Conservation (phyloP, 2,888 invertebrate genomes). For the Yponomeuta sedellus region DNA sequence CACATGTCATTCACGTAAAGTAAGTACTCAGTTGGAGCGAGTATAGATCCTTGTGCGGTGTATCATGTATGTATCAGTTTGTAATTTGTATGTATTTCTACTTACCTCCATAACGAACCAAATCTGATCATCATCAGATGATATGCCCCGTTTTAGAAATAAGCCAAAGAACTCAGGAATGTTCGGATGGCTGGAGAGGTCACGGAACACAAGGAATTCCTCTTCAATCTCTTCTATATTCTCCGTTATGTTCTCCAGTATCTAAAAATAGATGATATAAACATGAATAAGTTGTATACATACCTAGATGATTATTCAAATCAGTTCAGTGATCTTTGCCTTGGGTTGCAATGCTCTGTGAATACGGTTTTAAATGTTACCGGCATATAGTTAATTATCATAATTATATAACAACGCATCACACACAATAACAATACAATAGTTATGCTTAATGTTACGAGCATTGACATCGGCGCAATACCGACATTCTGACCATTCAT, state of each 20-base stretch:
- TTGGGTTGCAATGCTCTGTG: neutral
- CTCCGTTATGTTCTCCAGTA: conserved; percentile 86
- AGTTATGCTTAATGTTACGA: conserved; percentile 20
- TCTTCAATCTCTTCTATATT: conserved; percentile 90
- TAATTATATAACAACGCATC: conserved; percentile 3
- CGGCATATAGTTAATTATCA: neutral
- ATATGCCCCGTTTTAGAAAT: conserved; percentile 79
- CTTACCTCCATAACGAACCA: conserved; percentile 91
- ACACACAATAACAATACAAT: neutral
- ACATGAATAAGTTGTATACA: neutral
- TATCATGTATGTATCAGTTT: too few relatives aligned
- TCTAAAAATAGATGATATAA: conserved; percentile 44
- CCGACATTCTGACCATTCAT: conserved; percentile 36
- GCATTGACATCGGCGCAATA: conserved; percentile 42
- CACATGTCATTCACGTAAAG: too few relatives aligned
- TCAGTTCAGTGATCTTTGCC: neutral
- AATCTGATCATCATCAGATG: conserved; percentile 83
- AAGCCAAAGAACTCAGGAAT: conserved; percentile 85
- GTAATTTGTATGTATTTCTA: conserved; percentile 19
- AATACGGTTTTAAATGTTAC: neutral
- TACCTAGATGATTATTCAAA: neutral
- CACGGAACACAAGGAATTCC: conserved; percentile 84
- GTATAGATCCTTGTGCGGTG: too few relatives aligned
- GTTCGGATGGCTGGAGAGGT: conserved; percentile 84
- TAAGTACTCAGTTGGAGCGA: too few relatives aligned